Percentiles rank a stretch among this genome's conserved stretches.
These are phyloP conservation scores for Pan troglodytes DNA, from an alignment of 2,113 vertebrate species.

Conservation along the genomic window NHGRI_mPanTro3-v2.1_pri NC_086015.1:30888001-30888500, in stretches of 20 bases:
- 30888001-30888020: background rate
- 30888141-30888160: background rate
- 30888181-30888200: background rate
- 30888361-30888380: background rate
- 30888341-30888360: background rate
- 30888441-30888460: slow-evolving; percentile 67
- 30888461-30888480: slow-evolving; percentile 21
- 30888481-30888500: slow-evolving; percentile 60
- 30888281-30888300: slow-evolving; percentile 8
- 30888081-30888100: background rate
- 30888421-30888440: slow-evolving; percentile 44
- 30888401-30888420: slow-evolving; percentile 66
- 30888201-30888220: background rate
- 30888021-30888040: background rate
- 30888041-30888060: accelerated
- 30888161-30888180: background rate
- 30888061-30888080: background rate
- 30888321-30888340: slow-evolving; percentile 22
- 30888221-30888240: background rate
- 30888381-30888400: slow-evolving; percentile 29
- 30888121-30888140: background rate
- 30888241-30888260: background rate
- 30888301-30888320: background rate
- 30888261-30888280: background rate
- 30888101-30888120: background rate